Base-by-base conservation (phyloP, 2,113 vertebrate species). In the Butorides virescens region DNA sequence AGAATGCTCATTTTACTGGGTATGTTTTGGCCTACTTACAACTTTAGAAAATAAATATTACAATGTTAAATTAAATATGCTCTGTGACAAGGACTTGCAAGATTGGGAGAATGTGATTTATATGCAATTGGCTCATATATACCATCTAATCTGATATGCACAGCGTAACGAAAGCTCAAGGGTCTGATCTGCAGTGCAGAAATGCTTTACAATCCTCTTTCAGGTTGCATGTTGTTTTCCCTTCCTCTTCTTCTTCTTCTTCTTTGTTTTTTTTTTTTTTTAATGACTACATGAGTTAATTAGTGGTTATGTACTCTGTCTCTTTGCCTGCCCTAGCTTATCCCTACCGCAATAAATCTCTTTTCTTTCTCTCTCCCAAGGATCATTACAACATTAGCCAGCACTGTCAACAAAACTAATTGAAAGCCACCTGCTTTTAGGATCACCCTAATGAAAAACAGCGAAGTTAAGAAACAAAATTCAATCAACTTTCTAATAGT, bases 361-460 rank as follows among this genome's bases (percentile, higher is more conserved):
- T 50, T 75, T 90, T 88, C 75, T 78, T 83, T 53, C 46, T 23
- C 21, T 52, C 66, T 91, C 92, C 74, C 92, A 92, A 88, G 80
- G 88, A 95, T 97, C 92, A 96, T 97, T 98, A 96, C 71, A 97
- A 97, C 82, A 90, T 97, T 93, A 96, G 84, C 62, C 46, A 96
- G 74, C 75, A 86, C 72, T 95, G 66, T 95, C 93, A 93, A 84
- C 94, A 87, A 93, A 97, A 95, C 78, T 97, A 96, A 97, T 84
- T 96, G 95, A 97, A 97, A 86, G 77, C 73, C 86, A 93, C 96
- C 66, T 95, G 80, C 84, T 92, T 94, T 93, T 93, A 96, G 86
- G 76, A 92, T 94, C 91, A 94, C 74, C 53, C 55, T 95, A 97
- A 96, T 91, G 93, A 95, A 96, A 97, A 97, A 49, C 21, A 67